These are phyloP conservation scores for Phania funesta DNA, from an alignment of 2,888 invertebrate species.

Conservation along the genomic window DNA sequence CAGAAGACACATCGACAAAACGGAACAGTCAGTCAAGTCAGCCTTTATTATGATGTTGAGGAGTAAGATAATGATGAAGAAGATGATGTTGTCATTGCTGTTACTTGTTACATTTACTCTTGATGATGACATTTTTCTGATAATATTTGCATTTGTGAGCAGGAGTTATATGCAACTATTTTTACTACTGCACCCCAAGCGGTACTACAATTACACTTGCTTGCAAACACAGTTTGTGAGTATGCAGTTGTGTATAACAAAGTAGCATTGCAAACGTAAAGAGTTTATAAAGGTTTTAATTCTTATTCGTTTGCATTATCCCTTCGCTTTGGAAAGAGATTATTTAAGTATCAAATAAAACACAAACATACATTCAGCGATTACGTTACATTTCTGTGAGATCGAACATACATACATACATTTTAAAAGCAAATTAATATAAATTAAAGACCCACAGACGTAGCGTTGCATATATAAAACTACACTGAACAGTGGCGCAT, in stretches of 20 bases:
- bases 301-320: conserved; percentile 5
- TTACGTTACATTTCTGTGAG: neutral
- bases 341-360: neutral
- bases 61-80: neutral
- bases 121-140: conserved; percentile 42
- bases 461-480: no score
- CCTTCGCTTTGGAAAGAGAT: neutral
- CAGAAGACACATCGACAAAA: conserved; percentile 19
- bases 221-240: neutral
- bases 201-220: neutral
- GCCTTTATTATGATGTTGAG: conserved; percentile 30
- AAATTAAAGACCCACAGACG: no score
- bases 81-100: conserved; percentile 35
- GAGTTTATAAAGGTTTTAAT: neutral
- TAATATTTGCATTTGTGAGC: conserved; percentile 51
- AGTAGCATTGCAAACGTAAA: neutral
- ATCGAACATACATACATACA: no score
- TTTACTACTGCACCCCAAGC: neutral
- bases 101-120: conserved; percentile 50
- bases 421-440: no score
- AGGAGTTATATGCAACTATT: conserved; percentile 8
- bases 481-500: no score
- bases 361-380: neutral
- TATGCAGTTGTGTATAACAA: neutral
- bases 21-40: neutral